Base-by-base conservation (phyloP, 2,888 invertebrate genomes). In the Chaitophorus viminalis region DNA sequence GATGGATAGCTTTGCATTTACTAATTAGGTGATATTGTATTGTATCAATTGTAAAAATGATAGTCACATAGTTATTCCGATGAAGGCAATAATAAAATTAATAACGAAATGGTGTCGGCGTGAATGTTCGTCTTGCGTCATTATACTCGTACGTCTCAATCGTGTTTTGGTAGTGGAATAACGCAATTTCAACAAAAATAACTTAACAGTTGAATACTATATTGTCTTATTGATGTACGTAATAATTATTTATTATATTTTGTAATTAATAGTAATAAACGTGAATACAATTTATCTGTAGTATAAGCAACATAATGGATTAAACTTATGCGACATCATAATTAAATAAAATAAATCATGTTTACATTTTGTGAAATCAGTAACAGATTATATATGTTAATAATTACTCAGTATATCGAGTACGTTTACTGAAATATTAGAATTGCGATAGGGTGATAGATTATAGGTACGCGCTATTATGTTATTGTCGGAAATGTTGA, bases 51-150 rank as follows among this genome's bases (percentile, higher is more conserved):
- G 39, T 75, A 75, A 21, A 75, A 39, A 75, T 75, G 39, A 14
- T 39, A 75, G 39, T n/a, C 75, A 75, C 39, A 9, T 75, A n/a
- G n/a, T 39, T 39, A 6, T 75, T n/a, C 39, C 46, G 3, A n/a
- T n/a, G n/a, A 39, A n/a, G 17, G 21, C 74, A 9, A 33, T 74
- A 31, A 74, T 31, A 36, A 74, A 74, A 74, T 36, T 18, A 70
- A 6, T 5, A 33, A 74, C 21, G 18, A 21, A 36, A 21, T 36
- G 33, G 36, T 36, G 3, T 74, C 60, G 60, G 60, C 29, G 60
- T 3, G 60, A 65, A 65, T 36, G n/a, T 33, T 14, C n/a, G 36
- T 65, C 60, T 79, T 79, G n/a, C 79, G 79, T 79, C 79, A 79
- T 79, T 68, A 60, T 5, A 25, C 3, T 14, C 14, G 14, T 14